Evolutionary conservation across 2,888 invertebrate genomes (phyloP).

Genomic region (Parascotia fuliginaria): DNA sequence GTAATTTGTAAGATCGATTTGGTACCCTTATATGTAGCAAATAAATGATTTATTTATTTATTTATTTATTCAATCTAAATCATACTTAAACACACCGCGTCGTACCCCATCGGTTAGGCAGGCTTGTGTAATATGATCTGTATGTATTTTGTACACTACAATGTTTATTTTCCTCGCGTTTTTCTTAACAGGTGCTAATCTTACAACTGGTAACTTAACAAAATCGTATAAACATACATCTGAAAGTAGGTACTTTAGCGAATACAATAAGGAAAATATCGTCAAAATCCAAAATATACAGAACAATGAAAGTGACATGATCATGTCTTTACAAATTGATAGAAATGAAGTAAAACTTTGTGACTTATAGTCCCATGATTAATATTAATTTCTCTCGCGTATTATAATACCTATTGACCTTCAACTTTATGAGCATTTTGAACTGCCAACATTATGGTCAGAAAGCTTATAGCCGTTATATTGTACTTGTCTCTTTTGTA

Average conservation of each 20-base stretch:
- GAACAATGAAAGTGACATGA: not conserved
- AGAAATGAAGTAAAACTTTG: constrained; percentile 15
- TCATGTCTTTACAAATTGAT: constrained; percentile 5
- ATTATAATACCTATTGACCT: constrained; percentile 53
- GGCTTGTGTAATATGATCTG: too few species aligned
- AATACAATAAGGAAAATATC: not conserved
- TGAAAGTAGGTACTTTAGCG: not conserved
- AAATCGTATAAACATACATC: not conserved
- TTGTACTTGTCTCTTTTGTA: not conserved
- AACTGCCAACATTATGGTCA: constrained; percentile 43
- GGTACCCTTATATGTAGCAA: too few species aligned
- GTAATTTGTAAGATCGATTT: too few species aligned
- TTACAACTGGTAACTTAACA: not conserved
- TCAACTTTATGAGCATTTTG: constrained; percentile 50
- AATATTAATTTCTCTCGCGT: constrained; percentile 43
- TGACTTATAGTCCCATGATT: constrained; percentile 18
- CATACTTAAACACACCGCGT: too few species aligned
- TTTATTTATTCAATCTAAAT: too few species aligned
- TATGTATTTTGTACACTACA: too few species aligned
- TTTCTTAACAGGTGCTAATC: not conserved
- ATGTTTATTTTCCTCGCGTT: too few species aligned
- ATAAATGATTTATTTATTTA: too few species aligned
- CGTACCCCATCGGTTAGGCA: too few species aligned
- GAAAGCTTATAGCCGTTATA: constrained; percentile 29
- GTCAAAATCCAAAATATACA: not conserved